phyloP scores from a whole-genome alignment of 2,797 vertebrate species.

The Paguma larvata region DNA sequence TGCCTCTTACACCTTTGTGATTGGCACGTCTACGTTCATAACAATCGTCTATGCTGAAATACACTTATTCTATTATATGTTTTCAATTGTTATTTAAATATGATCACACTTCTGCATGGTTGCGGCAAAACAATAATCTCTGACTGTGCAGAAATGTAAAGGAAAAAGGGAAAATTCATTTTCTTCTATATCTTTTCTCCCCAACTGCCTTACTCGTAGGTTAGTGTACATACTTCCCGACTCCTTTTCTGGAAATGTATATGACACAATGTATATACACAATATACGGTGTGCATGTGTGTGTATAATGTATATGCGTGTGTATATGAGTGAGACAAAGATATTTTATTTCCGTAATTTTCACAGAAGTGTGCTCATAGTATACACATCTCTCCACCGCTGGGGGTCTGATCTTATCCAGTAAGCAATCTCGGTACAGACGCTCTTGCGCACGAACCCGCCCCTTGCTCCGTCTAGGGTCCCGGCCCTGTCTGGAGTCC shows the following conservation, averaged over 20 bases:
- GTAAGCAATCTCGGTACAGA: not conserved
- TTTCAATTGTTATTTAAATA: not conserved
- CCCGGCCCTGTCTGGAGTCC: too few species aligned
- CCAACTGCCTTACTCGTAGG: not conserved
- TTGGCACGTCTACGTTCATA: not conserved
- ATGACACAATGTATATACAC: not conserved
- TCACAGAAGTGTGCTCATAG: not conserved
- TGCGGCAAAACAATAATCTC: not conserved
- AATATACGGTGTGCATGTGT: not conserved
- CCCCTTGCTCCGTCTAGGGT: not conserved
- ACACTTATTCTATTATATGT: not conserved
- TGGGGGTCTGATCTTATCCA: not conserved
- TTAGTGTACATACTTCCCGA: not conserved
- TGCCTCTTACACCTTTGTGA: not conserved
- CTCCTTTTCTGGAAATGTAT: not conserved
- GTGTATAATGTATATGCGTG: not conserved
- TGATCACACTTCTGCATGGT: not conserved
- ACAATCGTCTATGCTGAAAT: not conserved
- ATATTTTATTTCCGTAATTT: not conserved
- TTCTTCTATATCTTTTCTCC: not conserved
- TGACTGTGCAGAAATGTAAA: not conserved
- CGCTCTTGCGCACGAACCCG: accelerated
- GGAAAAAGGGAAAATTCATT: not conserved
- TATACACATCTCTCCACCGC: not conserved
- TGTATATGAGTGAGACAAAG: not conserved